phyloP scores from a whole-genome alignment of 1,140 invertebrate genomes.

The Marisa cornuarietis region DNA sequence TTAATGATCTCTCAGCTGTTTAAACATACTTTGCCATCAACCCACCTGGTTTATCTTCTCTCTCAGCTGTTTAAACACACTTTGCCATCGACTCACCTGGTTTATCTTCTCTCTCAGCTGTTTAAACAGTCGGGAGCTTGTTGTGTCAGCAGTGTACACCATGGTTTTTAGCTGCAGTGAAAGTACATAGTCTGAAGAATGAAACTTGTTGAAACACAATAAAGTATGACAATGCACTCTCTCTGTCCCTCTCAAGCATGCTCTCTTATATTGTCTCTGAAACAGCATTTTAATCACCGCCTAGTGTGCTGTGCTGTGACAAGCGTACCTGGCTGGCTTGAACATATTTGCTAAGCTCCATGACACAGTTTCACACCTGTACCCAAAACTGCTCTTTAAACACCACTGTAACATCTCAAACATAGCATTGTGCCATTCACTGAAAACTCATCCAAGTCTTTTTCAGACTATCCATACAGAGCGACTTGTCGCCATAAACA shows the following conservation, averaged over 20 bases:
- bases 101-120: conserved; percentile 16
- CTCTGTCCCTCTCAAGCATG: not conserved
- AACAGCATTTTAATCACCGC: no score
- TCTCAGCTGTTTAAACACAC: no score
- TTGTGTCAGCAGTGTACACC: conserved; percentile 26
- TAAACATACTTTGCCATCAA: conserved; percentile 18
- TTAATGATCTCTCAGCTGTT: conserved; percentile 34
- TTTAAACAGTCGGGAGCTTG: conserved; percentile 19
- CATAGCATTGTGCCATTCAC: no score
- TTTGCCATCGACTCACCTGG: not conserved
- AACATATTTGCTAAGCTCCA: conserved; percentile 48
- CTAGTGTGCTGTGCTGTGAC: no score
- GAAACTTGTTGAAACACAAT: not conserved
- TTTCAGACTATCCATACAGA: no score
- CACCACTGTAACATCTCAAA: no score
- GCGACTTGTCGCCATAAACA: no score
- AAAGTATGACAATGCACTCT: not conserved
- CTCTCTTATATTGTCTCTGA: no score
- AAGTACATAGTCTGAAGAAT: not conserved
- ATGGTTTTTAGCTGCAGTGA: conserved; percentile 22
- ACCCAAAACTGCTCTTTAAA: not conserved
- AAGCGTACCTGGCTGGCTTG: conserved; percentile 3
- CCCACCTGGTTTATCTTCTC: no score
- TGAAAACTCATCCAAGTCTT: no score
- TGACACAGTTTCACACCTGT: conserved; percentile 50